Evolutionary conservation across 2,797 vertebrate genomes (phyloP), one percentile per base, ranked within the genome.

Genomic region (Coregonus ussuriensis): DNA sequence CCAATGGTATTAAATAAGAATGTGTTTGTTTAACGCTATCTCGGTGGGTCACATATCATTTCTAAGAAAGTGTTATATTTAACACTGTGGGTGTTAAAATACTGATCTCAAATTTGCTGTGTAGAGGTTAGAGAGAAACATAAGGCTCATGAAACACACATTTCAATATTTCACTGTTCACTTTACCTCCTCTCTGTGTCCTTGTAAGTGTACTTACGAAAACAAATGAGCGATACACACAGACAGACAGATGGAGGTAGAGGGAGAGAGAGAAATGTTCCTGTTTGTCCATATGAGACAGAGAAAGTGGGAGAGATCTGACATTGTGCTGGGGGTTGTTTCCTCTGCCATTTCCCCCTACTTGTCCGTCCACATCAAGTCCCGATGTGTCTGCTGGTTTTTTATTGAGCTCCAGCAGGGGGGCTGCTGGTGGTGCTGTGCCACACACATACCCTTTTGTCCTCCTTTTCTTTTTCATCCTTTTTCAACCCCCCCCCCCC

Each of bases 311-410:
- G 79, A 83, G 81, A 85, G 81, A 86, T 85, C 75, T 91, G 91
- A 93, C 89, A 86, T 81, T 81, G 80, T 79, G 88, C 89, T 87
- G 83, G 85, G 89, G 89, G 89, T 86, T 85, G 85, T 82, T 91
- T 92, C 86, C 79, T 66, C 59, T 11, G 59, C n/a, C 59, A 25
- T 63, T 25, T 63, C 59, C 21, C 41, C 85, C 79, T 88, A 74
- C 86, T 79, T 88, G 88, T 92, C 88, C 85, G 81, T 77, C 83
- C 83, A 79, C 89, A 91, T 92, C 88, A 89, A 78, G 81, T 77
- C 71, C 79, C 87, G 84, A 86, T 85, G 84, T 84, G 80, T 91
- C 88, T 87, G 87, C 86, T 83, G 71, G 81, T 87, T 87, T 47
- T 47, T 86, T 84, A 89, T 85, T 77, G 52, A 54, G 79, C 77